Conservation (phyloP, 2,888 invertebrate species). For the Isotomurus palustris region DNA sequence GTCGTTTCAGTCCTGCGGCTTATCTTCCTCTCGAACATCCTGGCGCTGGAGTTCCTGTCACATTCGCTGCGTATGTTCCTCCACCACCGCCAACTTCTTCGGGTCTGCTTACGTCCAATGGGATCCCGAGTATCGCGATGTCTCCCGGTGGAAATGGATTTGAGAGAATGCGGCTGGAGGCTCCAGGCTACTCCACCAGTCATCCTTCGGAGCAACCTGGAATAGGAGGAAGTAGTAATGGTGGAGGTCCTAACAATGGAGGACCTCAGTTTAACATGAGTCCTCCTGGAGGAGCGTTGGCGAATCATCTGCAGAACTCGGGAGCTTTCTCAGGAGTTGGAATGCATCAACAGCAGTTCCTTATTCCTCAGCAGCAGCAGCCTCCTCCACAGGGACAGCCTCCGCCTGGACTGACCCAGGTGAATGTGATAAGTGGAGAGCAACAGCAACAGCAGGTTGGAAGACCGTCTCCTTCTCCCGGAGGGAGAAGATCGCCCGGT, state of each 20-base stretch:
- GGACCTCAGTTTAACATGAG: too few relatives aligned
- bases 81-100: conserved; percentile 17
- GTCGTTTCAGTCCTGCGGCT: conserved; percentile 13
- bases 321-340: neutral
- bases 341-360: neutral
- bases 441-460: conserved; percentile 1
- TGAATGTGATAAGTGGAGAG: neutral
- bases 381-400: neutral
- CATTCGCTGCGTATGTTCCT: conserved; percentile 33
- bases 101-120: conserved; percentile 1
- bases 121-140: neutral
- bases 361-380: neutral
- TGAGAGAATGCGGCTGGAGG: neutral
- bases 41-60: conserved; percentile 20
- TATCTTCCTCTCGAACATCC: conserved; percentile 27
- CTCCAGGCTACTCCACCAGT: too few relatives aligned
- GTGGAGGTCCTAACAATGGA: neutral
- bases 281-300: too few relatives aligned
- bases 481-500: conserved; percentile 1
- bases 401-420: neutral
- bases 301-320: neutral
- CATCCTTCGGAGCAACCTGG: too few relatives aligned
- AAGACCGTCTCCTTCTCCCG: conserved; percentile 7
- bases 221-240: too few relatives aligned
- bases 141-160: neutral